These are phyloP conservation scores for Glareola pratincola DNA, from an alignment of 2,113 vertebrate genomes.

Conservation along the genomic window DNA sequence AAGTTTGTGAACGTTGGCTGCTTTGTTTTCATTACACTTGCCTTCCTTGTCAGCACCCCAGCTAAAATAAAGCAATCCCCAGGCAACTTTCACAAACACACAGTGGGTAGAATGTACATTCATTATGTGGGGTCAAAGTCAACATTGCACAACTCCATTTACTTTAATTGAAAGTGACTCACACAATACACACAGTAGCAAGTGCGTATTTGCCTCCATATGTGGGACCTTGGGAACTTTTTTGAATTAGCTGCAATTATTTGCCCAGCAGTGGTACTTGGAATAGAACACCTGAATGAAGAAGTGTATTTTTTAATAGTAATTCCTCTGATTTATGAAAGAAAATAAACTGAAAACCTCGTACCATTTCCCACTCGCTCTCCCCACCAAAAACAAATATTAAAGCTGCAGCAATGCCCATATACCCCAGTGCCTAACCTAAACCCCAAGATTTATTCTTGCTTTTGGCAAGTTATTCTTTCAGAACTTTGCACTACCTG, in stretches of 20 bases:
- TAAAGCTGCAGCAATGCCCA: neutral
- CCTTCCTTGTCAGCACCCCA: slow-evolving; percentile 38
- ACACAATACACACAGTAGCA: neutral
- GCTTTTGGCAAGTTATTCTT: neutral
- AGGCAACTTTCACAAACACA: neutral
- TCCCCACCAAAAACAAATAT: neutral
- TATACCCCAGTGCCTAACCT: neutral
- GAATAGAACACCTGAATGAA: neutral
- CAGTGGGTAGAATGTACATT: neutral
- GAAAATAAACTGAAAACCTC: neutral
- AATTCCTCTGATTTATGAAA: neutral
- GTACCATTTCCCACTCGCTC: neutral
- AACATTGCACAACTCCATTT: neutral
- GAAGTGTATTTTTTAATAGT: neutral
- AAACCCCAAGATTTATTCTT: neutral
- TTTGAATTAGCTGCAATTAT: neutral
- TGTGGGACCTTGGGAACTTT: neutral
- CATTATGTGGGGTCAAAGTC: neutral
- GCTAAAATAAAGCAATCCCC: slow-evolving; percentile 14
- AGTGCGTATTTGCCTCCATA: neutral
- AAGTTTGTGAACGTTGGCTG: slow-evolving; percentile 12
- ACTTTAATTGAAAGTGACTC: neutral
- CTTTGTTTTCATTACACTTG: slow-evolving; percentile 40
- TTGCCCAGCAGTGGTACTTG: neutral
- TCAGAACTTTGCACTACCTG: neutral